A percentile compares a stretch with the other conserved stretches of the same genome.
phyloP scores from a whole-genome alignment of 2,888 invertebrate species.

The Galeruca laticollis region DNA sequence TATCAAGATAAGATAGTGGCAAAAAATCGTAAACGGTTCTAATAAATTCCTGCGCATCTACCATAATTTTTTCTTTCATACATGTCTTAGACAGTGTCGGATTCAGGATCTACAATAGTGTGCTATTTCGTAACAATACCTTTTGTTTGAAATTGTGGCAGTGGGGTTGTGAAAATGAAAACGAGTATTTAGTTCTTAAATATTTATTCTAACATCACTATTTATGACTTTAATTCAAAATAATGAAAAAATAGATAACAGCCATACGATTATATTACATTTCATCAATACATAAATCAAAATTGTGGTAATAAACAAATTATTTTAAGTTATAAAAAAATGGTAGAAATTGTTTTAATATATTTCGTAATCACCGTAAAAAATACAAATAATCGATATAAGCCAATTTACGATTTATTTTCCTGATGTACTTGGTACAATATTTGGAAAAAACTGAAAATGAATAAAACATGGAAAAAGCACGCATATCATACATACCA shows the following conservation, averaged over 20 bases:
- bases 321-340: constrained; percentile 41
- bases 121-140: neutral
- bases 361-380: constrained; percentile 11
- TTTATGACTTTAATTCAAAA: constrained; percentile 63
- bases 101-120: no score
- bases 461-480: neutral
- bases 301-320: constrained; percentile 44
- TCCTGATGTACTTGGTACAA: neutral
- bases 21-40: no score
- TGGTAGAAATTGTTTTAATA: constrained; percentile 35
- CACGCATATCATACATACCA: neutral
- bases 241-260: constrained; percentile 66
- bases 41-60: no score
- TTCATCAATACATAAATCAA: constrained; percentile 52
- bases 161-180: neutral
- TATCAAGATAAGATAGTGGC: no score
- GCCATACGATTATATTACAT: constrained; percentile 64
- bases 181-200: constrained; percentile 35
- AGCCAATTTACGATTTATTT: neutral
- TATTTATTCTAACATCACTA: constrained; percentile 65
- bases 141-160: neutral
- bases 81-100: no score
- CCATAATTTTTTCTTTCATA: no score
- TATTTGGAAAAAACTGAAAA: neutral
- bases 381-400: constrained; percentile 11